A percentile compares a stretch with the other conserved stretches of the same genome.
These are phyloP conservation scores for Fundulus diaphanus DNA, from an alignment of 2,797 vertebrate genomes.

Conservation along the genomic window DNA sequence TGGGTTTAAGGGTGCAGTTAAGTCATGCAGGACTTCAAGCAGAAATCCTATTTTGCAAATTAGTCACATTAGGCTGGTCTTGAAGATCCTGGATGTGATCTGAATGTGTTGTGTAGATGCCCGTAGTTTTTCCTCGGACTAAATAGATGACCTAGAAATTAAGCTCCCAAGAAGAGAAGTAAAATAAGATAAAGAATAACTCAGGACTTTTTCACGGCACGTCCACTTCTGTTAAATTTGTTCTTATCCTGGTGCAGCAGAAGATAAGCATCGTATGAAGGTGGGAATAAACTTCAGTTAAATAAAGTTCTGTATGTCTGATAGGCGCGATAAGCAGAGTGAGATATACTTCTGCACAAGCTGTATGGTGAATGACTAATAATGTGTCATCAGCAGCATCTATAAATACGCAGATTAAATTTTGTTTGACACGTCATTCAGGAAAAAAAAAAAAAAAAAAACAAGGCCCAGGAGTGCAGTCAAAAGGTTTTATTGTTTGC, in stretches of 20 bases:
- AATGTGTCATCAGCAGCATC: slow-evolving; percentile 54
- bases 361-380: slow-evolving; percentile 46
- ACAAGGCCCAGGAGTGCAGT: slow-evolving; percentile 15
- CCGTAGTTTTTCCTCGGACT: not conserved
- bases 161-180: not conserved
- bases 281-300: not conserved
- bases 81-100: not conserved
- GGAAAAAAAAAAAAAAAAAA: too few relatives aligned
- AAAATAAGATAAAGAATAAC: not conserved
- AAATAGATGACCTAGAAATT: not conserved
- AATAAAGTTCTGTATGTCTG: not conserved
- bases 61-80: not conserved
- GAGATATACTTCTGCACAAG: slow-evolving; percentile 27
- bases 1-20: not conserved
- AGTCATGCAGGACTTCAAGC: not conserved
- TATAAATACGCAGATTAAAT: slow-evolving; percentile 58
- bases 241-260: not conserved
- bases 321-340: slow-evolving; percentile 1
- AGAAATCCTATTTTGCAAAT: not conserved
- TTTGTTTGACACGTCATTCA: slow-evolving; percentile 33
- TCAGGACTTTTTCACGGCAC: not conserved
- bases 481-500: slow-evolving; percentile 15
- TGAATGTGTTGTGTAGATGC: not conserved
- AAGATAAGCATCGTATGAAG: not conserved
- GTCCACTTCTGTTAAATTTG: not conserved